A percentile compares a stretch with the other conserved stretches of the same genome.
Conservation (phyloP, 2,888 invertebrate species). For the Sesia bembeciformis region DNA sequence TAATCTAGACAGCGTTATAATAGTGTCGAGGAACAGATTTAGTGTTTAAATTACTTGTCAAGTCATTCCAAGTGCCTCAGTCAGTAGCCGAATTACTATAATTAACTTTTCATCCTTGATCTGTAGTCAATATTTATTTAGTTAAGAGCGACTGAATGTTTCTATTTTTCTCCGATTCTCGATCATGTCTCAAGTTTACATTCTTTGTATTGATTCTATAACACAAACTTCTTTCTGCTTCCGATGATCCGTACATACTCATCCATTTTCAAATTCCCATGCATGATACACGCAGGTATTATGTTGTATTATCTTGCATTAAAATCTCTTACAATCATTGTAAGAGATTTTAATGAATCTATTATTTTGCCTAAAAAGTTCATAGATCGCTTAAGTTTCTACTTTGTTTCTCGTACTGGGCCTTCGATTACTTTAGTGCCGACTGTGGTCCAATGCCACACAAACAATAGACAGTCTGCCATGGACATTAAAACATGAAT, state of each 20-base stretch:
- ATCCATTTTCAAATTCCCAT: neutral
- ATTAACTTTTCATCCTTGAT: no score
- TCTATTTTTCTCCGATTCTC: neutral
- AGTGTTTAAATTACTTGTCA: no score
- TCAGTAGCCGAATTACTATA: no score
- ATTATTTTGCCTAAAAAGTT: neutral
- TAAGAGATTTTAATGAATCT: no score
- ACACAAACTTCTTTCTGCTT: neutral
- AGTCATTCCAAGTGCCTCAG: no score
- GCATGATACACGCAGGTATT: neutral
- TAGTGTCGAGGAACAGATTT: no score
- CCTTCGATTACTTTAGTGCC: constrained; percentile 41
- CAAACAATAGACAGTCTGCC: constrained; percentile 38
- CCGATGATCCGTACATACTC: neutral
- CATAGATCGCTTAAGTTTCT: constrained; percentile 16
- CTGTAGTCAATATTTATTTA: no score
- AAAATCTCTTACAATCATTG: no score
- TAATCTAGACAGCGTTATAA: no score
- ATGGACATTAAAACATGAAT: constrained; percentile 28
- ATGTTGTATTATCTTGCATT: neutral
- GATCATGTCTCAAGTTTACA: neutral
- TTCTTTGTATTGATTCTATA: no score
- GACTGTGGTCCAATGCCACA: constrained; percentile 40
- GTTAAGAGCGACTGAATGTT: no score
- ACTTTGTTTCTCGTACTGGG: constrained; percentile 23